phyloP scores from a whole-genome alignment of 2,888 invertebrate genomes.

The Hyalella azteca region DNA sequence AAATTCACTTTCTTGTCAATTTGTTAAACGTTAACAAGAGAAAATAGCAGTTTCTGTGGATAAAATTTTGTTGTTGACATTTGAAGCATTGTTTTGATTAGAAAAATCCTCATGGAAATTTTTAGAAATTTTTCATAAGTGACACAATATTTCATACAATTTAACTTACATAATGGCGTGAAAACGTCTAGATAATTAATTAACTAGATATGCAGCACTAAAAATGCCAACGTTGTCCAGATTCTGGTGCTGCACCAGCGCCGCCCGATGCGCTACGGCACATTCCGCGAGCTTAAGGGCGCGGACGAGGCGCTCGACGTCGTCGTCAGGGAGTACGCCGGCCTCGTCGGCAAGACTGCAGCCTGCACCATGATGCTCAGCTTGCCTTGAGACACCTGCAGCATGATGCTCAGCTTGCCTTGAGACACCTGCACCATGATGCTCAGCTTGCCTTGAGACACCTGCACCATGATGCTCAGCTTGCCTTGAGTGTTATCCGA shows the following conservation, averaged over 20 bases:
- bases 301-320: background rate
- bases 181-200: no score
- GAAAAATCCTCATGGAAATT: no score
- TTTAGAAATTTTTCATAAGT: no score
- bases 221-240: background rate
- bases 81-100: no score
- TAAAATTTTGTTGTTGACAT: no score
- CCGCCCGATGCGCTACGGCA: background rate
- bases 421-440: background rate
- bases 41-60: no score
- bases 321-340: conserved; percentile 31
- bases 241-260: conserved; percentile 27
- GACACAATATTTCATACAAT: no score
- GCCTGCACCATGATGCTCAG: background rate
- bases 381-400: background rate
- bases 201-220: no score
- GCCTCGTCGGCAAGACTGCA: conserved; percentile 19
- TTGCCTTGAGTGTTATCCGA: background rate
- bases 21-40: no score
- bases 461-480: background rate
- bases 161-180: no score
- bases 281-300: background rate
- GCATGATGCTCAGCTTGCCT: background rate
- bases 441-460: background rate
- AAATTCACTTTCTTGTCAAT: no score